Conservation (phyloP, 2,888 invertebrate species). For the Pedicia rivosa region DNA sequence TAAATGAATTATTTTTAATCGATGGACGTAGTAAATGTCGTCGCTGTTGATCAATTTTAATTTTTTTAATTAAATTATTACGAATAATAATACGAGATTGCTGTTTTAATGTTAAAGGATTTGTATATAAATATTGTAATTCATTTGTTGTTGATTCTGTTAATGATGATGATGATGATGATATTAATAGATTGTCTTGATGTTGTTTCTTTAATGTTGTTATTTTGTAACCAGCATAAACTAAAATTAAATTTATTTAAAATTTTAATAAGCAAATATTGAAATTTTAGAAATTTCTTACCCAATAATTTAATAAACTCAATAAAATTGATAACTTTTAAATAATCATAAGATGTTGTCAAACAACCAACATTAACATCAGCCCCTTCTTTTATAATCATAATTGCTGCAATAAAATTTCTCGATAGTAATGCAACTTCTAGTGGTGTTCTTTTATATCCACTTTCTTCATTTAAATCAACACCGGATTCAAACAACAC, state of each 20-base stretch:
- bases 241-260: too few species aligned
- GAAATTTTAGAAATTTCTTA: too few species aligned
- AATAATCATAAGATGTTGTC: too few species aligned
- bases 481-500: not conserved
- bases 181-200: too few species aligned
- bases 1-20: constrained; percentile 5
- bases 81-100: constrained; percentile 23
- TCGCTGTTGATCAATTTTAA: not conserved
- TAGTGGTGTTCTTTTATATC: constrained; percentile 3
- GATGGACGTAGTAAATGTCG: not conserved
- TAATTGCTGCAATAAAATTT: too few species aligned
- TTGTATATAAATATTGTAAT: constrained; percentile 14
- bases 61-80: constrained; percentile 15
- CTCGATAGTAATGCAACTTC: not conserved
- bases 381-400: constrained; percentile 26
- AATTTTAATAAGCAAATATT: constrained; percentile 1
- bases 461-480: constrained; percentile 4
- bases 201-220: too few species aligned
- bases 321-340: not conserved
- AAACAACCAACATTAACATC: too few species aligned
- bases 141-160: too few species aligned
- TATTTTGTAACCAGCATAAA: too few species aligned
- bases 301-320: constrained; percentile 1
- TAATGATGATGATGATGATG: too few species aligned
- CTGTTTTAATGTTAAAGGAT: constrained; percentile 22